Conservation (phyloP, 2,113 vertebrate genomes). For the Synchiropus splendidus region DNA sequence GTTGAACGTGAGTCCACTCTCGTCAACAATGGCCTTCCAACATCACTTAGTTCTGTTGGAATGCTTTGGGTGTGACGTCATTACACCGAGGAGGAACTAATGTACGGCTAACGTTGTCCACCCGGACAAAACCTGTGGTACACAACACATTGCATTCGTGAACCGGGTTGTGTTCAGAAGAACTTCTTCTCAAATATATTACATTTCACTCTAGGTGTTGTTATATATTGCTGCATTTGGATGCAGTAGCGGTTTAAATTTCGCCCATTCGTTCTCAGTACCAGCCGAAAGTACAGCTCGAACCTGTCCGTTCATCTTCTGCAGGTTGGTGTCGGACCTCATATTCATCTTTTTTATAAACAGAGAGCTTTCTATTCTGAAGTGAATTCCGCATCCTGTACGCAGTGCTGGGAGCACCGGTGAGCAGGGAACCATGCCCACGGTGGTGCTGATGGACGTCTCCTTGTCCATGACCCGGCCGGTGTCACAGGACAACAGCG, state of each 20-base stretch:
- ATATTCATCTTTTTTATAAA: neutral
- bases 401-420: neutral
- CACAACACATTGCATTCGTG: slow-evolving; percentile 3
- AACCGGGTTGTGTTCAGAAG: neutral
- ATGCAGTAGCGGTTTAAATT: too few species aligned
- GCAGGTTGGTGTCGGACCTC: neutral
- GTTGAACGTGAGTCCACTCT: too few species aligned
- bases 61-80: too few species aligned
- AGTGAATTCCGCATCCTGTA: neutral
- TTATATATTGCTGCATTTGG: too few species aligned
- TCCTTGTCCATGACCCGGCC: slow-evolving; percentile 98
- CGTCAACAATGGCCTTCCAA: too few species aligned
- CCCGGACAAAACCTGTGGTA: slow-evolving; percentile 12
- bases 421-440: slow-evolving; percentile 74
- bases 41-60: too few species aligned
- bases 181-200: too few species aligned
- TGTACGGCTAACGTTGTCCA: neutral
- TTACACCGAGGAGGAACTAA: slow-evolving; percentile 2
- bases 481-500: slow-evolving; percentile 79
- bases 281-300: too few species aligned
- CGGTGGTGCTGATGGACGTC: slow-evolving; percentile 92
- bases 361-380: neutral
- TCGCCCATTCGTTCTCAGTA: too few species aligned
- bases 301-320: neutral
- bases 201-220: too few species aligned